These are phyloP conservation scores for Dynastes hyllus DNA, from an alignment of 2,888 invertebrate species.

Conservation along the genomic window DNA sequence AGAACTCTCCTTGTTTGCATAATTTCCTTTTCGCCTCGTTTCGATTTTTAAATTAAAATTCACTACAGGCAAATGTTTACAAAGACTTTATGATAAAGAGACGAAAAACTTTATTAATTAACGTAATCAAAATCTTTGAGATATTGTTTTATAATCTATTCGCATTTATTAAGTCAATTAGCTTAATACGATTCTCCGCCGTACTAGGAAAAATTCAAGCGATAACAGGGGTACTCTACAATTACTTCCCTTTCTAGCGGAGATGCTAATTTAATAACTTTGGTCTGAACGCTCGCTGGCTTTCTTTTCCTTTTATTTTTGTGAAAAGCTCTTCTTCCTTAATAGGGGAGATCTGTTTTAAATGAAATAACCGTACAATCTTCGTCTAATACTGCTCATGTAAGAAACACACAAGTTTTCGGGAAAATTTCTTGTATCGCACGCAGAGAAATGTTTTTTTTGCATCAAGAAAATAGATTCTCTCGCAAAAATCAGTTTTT, in stretches of 20 bases:
- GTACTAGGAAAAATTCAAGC: constrained; percentile 22
- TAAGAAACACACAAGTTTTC: too few relatives aligned
- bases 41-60: constrained; percentile 19
- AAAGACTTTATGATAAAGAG: neutral
- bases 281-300: neutral
- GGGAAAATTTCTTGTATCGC: too few relatives aligned
- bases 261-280: constrained; percentile 35
- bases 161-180: constrained; percentile 33
- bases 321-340: neutral
- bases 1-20: neutral
- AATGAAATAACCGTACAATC: neutral
- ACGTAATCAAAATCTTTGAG: constrained; percentile 26
- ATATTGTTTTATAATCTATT: constrained; percentile 35
- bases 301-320: neutral
- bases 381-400: neutral
- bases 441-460: too few relatives aligned
- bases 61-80: neutral
- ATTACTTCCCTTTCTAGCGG: constrained; percentile 10
- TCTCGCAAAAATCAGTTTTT: too few relatives aligned
- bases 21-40: constrained; percentile 11
- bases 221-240: constrained; percentile 33
- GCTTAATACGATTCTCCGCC: constrained; percentile 34
- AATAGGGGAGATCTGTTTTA: neutral
- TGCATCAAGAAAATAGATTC: too few relatives aligned
- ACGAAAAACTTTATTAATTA: constrained; percentile 32